phyloP scores from a whole-genome alignment of 2,113 vertebrate genomes.

The Hyla sarda region DNA sequence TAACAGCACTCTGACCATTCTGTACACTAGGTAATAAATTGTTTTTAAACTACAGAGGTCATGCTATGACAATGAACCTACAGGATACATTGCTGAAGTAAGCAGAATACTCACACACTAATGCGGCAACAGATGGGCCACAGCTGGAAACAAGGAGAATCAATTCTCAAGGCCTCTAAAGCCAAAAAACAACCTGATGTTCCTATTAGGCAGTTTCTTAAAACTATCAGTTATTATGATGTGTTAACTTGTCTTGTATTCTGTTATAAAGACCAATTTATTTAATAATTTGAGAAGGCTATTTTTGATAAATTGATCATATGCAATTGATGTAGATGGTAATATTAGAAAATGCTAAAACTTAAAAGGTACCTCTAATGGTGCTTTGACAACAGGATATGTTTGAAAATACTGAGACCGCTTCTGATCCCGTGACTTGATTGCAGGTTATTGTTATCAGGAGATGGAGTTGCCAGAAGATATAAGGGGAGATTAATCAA shows the following conservation, averaged over 20 bases:
- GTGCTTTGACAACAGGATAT: too few relatives aligned
- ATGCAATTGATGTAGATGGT: background rate
- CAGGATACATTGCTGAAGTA: constrained; percentile 18
- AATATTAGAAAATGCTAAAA: constrained; percentile 5
- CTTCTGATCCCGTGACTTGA: too few relatives aligned
- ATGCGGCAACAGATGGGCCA: constrained; percentile 15
- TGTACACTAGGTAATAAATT: background rate
- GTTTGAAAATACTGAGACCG: too few relatives aligned
- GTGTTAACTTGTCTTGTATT: background rate
- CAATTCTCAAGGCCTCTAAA: constrained; percentile 21
- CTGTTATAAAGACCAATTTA: background rate
- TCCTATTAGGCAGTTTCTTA: background rate
- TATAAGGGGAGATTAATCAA: too few relatives aligned
- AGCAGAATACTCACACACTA: background rate
- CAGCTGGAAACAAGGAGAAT: constrained; percentile 15
- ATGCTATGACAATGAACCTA: background rate
- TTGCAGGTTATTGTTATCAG: too few relatives aligned
- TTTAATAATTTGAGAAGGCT: background rate
- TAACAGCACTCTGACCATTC: background rate
- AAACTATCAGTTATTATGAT: background rate
- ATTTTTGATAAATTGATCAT: background rate
- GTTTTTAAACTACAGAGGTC: background rate
- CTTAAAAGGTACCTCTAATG: too few relatives aligned
- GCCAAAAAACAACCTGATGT: background rate
- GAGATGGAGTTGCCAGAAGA: too few relatives aligned